These are phyloP conservation scores for Semicossyphus pulcher DNA, from an alignment of 2,113 vertebrate species.

Conservation along the genomic window DNA sequence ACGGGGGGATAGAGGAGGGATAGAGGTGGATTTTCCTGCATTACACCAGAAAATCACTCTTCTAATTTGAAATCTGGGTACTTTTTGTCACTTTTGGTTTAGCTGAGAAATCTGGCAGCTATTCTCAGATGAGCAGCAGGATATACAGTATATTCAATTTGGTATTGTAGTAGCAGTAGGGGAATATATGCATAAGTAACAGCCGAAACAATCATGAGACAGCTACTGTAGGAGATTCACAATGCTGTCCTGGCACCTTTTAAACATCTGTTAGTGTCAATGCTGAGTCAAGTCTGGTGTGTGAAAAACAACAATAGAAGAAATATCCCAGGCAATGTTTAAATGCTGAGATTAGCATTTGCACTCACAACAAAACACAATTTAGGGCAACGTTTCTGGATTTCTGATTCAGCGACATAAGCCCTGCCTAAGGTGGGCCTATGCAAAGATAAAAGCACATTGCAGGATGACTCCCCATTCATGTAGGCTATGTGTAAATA, in stretches of 20 bases:
- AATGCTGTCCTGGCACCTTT: not conserved
- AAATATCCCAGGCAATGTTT: not conserved
- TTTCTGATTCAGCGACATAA: slow-evolving; percentile 19
- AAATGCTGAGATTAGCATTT: slow-evolving; percentile 5
- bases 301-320: not conserved
- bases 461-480: not conserved
- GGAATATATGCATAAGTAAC: too few relatives aligned
- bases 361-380: not conserved
- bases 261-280: not conserved
- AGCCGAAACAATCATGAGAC: not conserved
- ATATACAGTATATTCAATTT: slow-evolving; percentile 28
- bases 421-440: slow-evolving; percentile 15
- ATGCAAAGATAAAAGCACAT: slow-evolving; percentile 1
- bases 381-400: too few relatives aligned
- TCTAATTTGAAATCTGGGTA: slow-evolving; percentile 36
- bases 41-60: slow-evolving; percentile 56
- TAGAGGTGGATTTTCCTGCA: slow-evolving; percentile 53
- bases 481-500: not conserved
- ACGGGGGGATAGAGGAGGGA: slow-evolving; percentile 36
- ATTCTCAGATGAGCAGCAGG: slow-evolving; percentile 14
- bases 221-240: not conserved
- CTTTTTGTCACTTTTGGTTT: slow-evolving; percentile 33
- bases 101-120: slow-evolving; percentile 27
- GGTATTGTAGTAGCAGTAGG: not conserved
- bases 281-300: not conserved